Evolutionary conservation across 2,113 vertebrate genomes (phyloP).

Genomic region (Gymnorhina tibicen): DNA sequence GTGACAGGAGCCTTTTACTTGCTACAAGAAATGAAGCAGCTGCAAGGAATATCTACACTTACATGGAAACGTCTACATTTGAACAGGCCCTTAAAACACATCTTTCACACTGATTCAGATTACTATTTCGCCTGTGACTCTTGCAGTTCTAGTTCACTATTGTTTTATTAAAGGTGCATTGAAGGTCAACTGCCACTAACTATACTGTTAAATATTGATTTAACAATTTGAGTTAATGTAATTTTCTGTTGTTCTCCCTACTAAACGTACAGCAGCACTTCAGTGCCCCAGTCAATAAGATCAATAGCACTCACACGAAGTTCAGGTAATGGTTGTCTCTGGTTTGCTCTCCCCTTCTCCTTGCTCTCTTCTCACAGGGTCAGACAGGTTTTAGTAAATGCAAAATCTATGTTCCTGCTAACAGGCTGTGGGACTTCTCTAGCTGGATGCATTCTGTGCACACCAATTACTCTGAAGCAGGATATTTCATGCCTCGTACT

Average conservation of each 20-base stretch:
- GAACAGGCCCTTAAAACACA: neutral
- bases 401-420: neutral
- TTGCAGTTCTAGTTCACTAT: conserved; percentile 46
- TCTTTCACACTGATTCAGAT: conserved; percentile 11
- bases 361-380: neutral
- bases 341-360: neutral
- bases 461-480: neutral
- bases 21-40: neutral
- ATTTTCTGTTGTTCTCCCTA: conserved; percentile 62
- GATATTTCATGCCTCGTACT: neutral
- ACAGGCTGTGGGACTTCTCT: neutral
- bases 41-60: neutral
- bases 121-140: conserved; percentile 6
- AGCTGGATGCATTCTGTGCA: neutral
- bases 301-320: conserved; percentile 55
- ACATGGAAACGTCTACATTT: neutral
- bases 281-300: conserved; percentile 61
- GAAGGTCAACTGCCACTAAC: conserved; percentile 65
- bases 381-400: neutral
- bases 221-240: conserved; percentile 69
- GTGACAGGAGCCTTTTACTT: neutral
- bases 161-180: conserved; percentile 61
- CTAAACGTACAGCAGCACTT: conserved; percentile 62
- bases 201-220: conserved; percentile 73
- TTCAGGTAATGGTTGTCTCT: neutral